phyloP scores from a whole-genome alignment of 2,797 vertebrate genomes.

The Argya squamiceps region DNA sequence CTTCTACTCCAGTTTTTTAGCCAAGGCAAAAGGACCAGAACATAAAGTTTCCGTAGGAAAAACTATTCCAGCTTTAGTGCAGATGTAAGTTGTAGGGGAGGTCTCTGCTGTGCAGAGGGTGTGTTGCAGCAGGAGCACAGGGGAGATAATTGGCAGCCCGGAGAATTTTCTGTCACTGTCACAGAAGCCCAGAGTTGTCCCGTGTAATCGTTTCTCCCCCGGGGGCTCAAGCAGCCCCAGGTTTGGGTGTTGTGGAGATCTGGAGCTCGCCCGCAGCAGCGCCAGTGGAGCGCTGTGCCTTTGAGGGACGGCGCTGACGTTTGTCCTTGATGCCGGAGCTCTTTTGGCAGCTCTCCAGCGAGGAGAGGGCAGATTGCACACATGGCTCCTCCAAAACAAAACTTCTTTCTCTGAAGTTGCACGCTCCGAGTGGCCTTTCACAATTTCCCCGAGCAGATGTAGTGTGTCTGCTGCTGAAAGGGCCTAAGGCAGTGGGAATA shows the following conservation, averaged over 20 bases:
- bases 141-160: not conserved
- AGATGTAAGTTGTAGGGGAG: not conserved
- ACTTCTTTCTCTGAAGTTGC: slow-evolving; percentile 4
- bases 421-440: not conserved
- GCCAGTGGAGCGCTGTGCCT: not conserved
- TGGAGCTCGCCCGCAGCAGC: not conserved
- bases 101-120: not conserved
- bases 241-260: not conserved
- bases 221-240: not conserved
- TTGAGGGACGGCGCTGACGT: not conserved
- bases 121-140: not conserved
- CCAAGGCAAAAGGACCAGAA: not conserved
- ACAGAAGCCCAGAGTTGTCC: not conserved
- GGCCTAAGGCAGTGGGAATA: not conserved
- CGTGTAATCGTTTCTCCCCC: not conserved
- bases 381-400: slow-evolving; percentile 10
- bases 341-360: slow-evolving; percentile 16
- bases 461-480: not conserved
- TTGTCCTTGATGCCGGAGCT: slow-evolving; percentile 15
- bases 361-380: not conserved
- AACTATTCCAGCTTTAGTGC: not conserved
- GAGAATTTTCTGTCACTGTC: not conserved
- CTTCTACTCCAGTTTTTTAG: not conserved
- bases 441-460: not conserved
- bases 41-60: not conserved